Evolutionary conservation across 2,113 vertebrate genomes (phyloP).

Genomic region (Struthio camelus): DNA sequence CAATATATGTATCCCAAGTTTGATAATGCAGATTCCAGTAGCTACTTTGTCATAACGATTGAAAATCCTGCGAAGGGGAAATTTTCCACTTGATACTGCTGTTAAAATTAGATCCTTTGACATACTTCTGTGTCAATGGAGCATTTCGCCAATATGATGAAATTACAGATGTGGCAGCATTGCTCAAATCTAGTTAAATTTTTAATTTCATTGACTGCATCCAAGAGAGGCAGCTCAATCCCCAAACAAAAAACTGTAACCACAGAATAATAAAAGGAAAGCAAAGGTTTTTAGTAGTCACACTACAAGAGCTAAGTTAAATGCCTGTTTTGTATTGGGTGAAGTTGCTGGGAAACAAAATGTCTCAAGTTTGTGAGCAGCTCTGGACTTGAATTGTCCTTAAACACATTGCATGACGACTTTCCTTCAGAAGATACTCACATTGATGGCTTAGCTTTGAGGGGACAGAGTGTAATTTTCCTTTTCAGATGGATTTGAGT

Average conservation of each 20-base stretch:
- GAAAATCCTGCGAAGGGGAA: not conserved
- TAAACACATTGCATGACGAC: not conserved
- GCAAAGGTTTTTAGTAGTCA: not conserved
- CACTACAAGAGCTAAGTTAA: not conserved
- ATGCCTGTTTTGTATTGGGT: not conserved
- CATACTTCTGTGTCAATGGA: not conserved
- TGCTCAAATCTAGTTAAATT: not conserved
- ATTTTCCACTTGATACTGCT: not conserved
- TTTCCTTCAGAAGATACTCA: not conserved
- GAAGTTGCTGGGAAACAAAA: not conserved
- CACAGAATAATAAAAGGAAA: not conserved
- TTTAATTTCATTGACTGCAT: not conserved
- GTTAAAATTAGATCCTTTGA: not conserved
- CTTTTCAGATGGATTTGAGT: not conserved
- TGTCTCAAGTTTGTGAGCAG: not conserved
- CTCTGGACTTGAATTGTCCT: not conserved
- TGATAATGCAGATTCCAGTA: not conserved
- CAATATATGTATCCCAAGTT: not conserved
- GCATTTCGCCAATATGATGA: not conserved
- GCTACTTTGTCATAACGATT: not conserved
- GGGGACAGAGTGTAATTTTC: not conserved
- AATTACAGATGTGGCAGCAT: not conserved
- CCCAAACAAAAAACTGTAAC: not conserved
- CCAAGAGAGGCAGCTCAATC: not conserved
- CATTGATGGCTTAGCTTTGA: not conserved